Conservation (phyloP, 2,888 invertebrate genomes). For the Xylota sylvarum region DNA sequence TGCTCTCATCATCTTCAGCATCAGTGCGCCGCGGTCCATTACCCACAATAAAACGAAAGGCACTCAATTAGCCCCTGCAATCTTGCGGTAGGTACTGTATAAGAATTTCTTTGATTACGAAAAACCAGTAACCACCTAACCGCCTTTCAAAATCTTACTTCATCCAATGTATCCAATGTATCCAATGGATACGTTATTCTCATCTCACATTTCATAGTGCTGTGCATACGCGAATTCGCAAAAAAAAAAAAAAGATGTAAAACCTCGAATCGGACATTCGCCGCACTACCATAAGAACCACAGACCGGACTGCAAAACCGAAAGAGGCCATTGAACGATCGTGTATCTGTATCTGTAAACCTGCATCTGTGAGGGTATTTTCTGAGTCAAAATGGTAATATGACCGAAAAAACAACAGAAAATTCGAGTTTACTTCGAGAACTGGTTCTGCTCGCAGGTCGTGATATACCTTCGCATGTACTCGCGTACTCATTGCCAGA, state of each 20-base stretch:
- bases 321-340: constrained; percentile 73
- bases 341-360: constrained; percentile 18
- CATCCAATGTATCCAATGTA: too few relatives aligned
- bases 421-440: constrained; percentile 48
- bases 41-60: constrained; percentile 40
- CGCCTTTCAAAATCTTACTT: constrained; percentile 67
- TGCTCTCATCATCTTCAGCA: constrained; percentile 9
- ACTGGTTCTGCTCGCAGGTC: constrained; percentile 62
- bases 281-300: constrained; percentile 29
- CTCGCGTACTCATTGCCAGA: constrained; percentile 43
- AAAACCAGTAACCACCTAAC: constrained; percentile 58
- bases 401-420: constrained; percentile 39
- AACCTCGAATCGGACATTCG: constrained; percentile 51
- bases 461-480: constrained; percentile 42
- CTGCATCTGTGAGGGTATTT: constrained; percentile 21
- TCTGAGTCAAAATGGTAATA: constrained; percentile 48
- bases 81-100: constrained; percentile 6
- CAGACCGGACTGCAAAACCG: constrained; percentile 35
- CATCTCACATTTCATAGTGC: constrained; percentile 36
- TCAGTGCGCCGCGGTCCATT: constrained; percentile 40
- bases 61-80: constrained; percentile 59
- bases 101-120: constrained; percentile 67
- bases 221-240: constrained; percentile 32
- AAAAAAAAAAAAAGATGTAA: constrained; percentile 31
- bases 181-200: constrained; percentile 39